These are phyloP conservation scores for Caenorhabditis inopinata DNA, from an alignment of 1,140 invertebrate species.

Conservation along the genomic window DNA sequence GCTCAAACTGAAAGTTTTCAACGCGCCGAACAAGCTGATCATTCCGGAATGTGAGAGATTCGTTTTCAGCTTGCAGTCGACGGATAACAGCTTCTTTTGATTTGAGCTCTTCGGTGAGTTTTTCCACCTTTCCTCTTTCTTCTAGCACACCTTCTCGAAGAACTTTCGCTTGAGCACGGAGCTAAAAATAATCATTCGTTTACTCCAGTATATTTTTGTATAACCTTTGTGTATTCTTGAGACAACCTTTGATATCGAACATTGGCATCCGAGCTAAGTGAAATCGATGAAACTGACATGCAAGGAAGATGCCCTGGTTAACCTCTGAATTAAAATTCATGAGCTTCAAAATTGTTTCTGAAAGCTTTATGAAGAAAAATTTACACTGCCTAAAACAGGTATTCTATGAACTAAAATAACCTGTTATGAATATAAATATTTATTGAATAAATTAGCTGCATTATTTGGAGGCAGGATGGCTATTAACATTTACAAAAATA, in stretches of 20 bases:
- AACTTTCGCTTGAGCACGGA: conserved; percentile 49
- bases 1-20: conserved; percentile 35
- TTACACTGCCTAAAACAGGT: too few species aligned
- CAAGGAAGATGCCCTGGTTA: neutral
- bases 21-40: conserved; percentile 57
- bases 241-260: conserved; percentile 53
- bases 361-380: too few species aligned
- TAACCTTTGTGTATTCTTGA: conserved; percentile 51
- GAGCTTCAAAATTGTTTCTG: too few species aligned
- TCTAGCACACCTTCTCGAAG: conserved; percentile 52
- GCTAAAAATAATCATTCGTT: neutral
- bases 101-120: conserved; percentile 32
- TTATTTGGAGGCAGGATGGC: too few species aligned
- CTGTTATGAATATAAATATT: too few species aligned
- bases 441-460: too few species aligned
- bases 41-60: conserved; percentile 55
- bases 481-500: too few species aligned
- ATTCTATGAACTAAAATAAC: too few species aligned
- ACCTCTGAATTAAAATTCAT: too few species aligned
- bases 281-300: conserved; percentile 33
- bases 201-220: too few species aligned
- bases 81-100: conserved; percentile 47
- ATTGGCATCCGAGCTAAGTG: conserved; percentile 48
- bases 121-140: conserved; percentile 42
- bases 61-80: conserved; percentile 54